Evolutionary conservation across 30 jellyfish, hydroid and myxozoan genomes (phyloP).

Genomic region (Morbakka virulenta): DNA sequence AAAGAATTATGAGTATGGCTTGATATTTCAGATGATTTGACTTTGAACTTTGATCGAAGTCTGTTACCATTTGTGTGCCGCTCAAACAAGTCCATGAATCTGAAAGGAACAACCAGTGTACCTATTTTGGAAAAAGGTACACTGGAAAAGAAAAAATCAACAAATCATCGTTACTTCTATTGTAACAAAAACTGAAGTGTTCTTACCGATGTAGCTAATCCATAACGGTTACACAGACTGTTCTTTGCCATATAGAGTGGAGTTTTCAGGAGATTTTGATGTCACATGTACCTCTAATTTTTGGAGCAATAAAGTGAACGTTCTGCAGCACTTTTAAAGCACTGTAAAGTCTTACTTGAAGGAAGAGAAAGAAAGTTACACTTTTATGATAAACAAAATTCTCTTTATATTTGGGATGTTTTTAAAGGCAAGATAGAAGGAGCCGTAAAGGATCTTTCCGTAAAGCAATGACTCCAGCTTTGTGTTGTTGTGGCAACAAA

Average conservation of each 20-base stretch:
- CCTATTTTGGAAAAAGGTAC: too few species aligned
- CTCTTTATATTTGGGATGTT: constrained; percentile 29
- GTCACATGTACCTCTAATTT: constrained; percentile 16
- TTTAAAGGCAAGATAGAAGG: constrained; percentile 19
- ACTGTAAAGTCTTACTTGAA: neutral
- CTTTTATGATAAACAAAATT: constrained; percentile 5
- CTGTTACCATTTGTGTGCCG: too few species aligned
- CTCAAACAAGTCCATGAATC: too few species aligned
- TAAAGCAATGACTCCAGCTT: constrained; percentile 9
- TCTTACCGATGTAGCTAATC: constrained; percentile 18
- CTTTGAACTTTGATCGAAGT: too few species aligned
- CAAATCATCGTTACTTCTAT: constrained; percentile 9
- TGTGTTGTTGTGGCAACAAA: constrained; percentile 27
- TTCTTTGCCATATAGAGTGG: constrained; percentile 4
- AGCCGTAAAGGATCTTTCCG: constrained; percentile 8
- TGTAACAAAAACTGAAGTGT: neutral
- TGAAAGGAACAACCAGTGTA: too few species aligned
- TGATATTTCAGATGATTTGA: too few species aligned
- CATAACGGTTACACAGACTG: constrained; percentile 10
- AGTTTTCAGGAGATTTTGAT: constrained; percentile 14
- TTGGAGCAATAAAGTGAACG: constrained; percentile 52
- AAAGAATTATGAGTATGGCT: too few species aligned
- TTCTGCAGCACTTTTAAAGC: neutral
- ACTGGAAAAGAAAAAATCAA: constrained; percentile 16
- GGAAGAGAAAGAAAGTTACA: neutral